Evolutionary conservation across 2,797 vertebrate genomes (phyloP).

Genomic region (Eremophila alpestris): DNA sequence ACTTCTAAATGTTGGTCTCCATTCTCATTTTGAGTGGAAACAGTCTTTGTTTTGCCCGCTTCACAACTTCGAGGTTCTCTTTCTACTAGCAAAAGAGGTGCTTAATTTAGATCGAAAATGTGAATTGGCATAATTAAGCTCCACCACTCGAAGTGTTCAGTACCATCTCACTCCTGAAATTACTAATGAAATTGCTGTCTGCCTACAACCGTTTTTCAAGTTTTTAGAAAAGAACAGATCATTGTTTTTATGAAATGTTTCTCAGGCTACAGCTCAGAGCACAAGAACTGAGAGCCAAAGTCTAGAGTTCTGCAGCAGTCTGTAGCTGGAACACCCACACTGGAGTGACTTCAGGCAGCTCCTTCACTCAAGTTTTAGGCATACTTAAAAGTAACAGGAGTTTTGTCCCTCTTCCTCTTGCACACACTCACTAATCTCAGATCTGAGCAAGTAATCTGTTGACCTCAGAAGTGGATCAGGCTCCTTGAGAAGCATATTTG

Average conservation of each 20-base stretch:
- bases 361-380: not conserved
- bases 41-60: slow-evolving; percentile 76
- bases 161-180: slow-evolving; percentile 78
- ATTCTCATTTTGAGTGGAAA: slow-evolving; percentile 77
- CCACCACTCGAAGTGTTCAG: slow-evolving; percentile 61
- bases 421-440: not conserved
- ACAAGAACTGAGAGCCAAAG: slow-evolving; percentile 57
- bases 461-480: not conserved
- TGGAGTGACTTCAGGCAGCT: slow-evolving; percentile 2
- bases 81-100: slow-evolving; percentile 69
- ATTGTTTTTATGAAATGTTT: slow-evolving; percentile 70
- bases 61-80: slow-evolving; percentile 79
- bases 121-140: slow-evolving; percentile 79
- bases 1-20: slow-evolving; percentile 73
- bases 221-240: slow-evolving; percentile 76
- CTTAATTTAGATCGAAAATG: slow-evolving; percentile 81
- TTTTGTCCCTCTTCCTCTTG: not conserved
- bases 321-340: slow-evolving; percentile 16
- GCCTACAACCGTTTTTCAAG: slow-evolving; percentile 78
- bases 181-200: slow-evolving; percentile 70
- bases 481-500: not conserved
- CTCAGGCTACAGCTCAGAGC: slow-evolving; percentile 61
- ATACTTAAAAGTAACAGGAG: not conserved
- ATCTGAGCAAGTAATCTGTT: slow-evolving; percentile 16
- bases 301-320: slow-evolving; percentile 40